A percentile compares a stretch with the other conserved stretches of the same genome.
Evolutionary conservation across 2,888 invertebrate species (phyloP).

Genomic region (Panopea generosa): DNA sequence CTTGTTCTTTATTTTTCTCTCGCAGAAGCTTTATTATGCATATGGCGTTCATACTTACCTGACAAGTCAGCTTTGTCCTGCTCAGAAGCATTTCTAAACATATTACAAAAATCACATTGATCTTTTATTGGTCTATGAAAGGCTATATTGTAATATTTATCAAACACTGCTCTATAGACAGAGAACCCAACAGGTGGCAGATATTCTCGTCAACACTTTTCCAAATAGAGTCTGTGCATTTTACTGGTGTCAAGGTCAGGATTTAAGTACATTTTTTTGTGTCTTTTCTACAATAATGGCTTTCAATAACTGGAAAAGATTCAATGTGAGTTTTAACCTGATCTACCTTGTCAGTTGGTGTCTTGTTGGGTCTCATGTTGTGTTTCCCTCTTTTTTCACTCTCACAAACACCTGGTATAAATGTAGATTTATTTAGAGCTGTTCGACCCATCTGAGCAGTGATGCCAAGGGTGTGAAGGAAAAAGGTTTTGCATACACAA

Average conservation of each 20-base stretch:
- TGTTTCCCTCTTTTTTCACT: constrained; percentile 17
- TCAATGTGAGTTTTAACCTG: constrained; percentile 22
- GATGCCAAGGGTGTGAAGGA: constrained; percentile 16
- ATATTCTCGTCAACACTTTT: background rate
- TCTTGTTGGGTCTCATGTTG: constrained; percentile 10
- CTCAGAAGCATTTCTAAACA: constrained; percentile 1
- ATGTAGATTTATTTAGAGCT: constrained; percentile 6
- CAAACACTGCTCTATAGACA: constrained; percentile 20
- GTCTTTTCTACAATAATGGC: constrained; percentile 33
- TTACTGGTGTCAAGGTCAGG: constrained; percentile 5
- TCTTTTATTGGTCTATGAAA: constrained; percentile 35
- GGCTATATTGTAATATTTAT: constrained; percentile 12
- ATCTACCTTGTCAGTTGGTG: background rate
- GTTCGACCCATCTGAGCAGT: constrained; percentile 10
- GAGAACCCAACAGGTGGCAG: background rate
- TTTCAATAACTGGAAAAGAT: constrained; percentile 27
- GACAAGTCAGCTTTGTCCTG: background rate
- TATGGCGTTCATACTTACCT: constrained; percentile 29
- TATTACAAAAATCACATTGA: constrained; percentile 13
- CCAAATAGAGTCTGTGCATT: constrained; percentile 17
- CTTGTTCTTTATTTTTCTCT: constrained; percentile 27
- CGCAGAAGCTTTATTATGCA: constrained; percentile 19
- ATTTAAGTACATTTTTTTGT: constrained; percentile 12
- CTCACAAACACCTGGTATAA: constrained; percentile 20
- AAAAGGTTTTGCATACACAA: constrained; percentile 32